A percentile compares a stretch with the other conserved stretches of the same genome.
Conservation (phyloP, 2,113 vertebrate species). For the Axis porcinus region DNA sequence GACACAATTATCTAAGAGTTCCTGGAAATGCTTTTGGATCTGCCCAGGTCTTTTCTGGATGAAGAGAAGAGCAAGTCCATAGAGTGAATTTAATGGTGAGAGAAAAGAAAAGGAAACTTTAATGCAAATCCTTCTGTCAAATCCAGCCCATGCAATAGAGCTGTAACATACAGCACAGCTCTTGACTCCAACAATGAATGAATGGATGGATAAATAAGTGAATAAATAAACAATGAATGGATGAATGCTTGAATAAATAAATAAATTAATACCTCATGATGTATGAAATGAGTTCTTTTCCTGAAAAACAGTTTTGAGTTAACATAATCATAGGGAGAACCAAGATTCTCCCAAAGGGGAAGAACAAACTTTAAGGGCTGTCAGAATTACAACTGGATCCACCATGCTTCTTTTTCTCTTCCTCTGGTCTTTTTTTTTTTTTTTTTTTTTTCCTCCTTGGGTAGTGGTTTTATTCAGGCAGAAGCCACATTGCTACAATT, state of each 20-base stretch:
- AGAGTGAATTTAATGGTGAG: neutral
- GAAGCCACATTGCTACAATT: neutral
- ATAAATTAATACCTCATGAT: neutral
- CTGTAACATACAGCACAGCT: neutral
- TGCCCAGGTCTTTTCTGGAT: neutral
- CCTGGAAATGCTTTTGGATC: neutral
- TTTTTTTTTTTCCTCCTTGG: neutral
- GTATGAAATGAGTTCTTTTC: fast-evolving
- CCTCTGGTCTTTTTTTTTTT: neutral
- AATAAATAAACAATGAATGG: neutral
- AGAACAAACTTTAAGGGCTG: neutral
- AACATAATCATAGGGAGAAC: neutral
- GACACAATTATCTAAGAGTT: neutral
- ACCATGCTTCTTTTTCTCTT: neutral
- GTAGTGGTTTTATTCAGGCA: neutral
- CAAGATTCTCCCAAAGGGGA: neutral
- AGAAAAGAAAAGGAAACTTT: neutral
- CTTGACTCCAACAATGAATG: neutral
- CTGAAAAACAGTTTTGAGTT: neutral
- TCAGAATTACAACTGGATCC: neutral
- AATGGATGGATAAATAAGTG: neutral
- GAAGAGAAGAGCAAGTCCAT: neutral
- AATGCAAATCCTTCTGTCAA: neutral
- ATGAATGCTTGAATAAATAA: neutral
- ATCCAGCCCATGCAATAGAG: neutral